Percentiles rank a stretch among this genome's conserved stretches.
These are phyloP conservation scores for Phenganax subtilis DNA, from an alignment of 92 coral and sea anemone species.

Conservation along the genomic window DNA sequence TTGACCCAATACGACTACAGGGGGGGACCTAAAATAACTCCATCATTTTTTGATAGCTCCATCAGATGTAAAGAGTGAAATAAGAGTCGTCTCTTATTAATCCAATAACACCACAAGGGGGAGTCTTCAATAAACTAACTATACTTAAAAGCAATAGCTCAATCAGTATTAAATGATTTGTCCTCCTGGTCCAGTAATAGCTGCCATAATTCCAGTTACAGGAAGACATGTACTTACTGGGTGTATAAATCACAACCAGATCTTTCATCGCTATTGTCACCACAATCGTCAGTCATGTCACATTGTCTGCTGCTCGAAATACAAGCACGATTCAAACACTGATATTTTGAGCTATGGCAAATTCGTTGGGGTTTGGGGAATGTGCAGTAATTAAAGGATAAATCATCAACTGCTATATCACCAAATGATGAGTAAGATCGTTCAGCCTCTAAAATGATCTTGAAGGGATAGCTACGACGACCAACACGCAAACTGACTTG, in stretches of 20 bases:
- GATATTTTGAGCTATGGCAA: conserved; percentile 60
- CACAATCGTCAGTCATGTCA: conserved; percentile 95
- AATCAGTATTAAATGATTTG: too few relatives aligned
- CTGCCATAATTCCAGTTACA: too few relatives aligned
- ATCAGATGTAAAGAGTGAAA: too few relatives aligned
- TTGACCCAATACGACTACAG: too few relatives aligned
- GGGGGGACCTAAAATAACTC: too few relatives aligned
- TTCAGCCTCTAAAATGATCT: conserved; percentile 78
- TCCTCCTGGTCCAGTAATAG: too few relatives aligned
- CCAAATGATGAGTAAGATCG: conserved; percentile 87
- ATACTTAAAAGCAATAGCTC: too few relatives aligned
- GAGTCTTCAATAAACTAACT: too few relatives aligned
- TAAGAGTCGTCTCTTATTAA: too few relatives aligned
- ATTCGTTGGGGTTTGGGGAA: conserved; percentile 58
- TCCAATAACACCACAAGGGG: too few relatives aligned
- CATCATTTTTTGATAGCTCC: too few relatives aligned
- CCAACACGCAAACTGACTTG: conserved; percentile 67
- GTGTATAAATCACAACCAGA: conserved; percentile 51
- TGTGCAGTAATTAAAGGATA: conserved; percentile 66
- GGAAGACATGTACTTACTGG: neutral
- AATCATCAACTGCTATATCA: conserved; percentile 88
- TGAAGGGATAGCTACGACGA: conserved; percentile 71
- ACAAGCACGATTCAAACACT: conserved; percentile 69
- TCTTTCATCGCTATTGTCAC: conserved; percentile 71
- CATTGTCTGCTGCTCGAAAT: conserved; percentile 61